Conservation (phyloP, 2,113 vertebrate genomes). For the Semicossyphus pulcher region DNA sequence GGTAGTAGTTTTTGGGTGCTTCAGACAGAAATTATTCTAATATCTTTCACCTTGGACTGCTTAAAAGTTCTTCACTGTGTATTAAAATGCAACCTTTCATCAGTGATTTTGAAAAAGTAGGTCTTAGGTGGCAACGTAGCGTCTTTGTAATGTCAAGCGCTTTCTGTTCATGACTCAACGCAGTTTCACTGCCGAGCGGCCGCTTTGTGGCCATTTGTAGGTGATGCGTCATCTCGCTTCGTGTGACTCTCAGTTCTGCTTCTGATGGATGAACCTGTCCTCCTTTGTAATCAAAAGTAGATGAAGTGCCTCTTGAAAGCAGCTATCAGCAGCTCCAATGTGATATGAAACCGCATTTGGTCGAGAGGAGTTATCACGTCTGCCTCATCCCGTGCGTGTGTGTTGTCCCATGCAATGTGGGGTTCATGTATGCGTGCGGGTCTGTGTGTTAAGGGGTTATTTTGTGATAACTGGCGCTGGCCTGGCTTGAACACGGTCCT, state of each 20-base stretch:
- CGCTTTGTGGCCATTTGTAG: conserved; percentile 36
- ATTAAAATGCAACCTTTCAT: neutral
- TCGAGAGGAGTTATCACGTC: conserved; percentile 3
- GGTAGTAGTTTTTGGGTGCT: neutral
- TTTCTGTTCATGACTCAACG: conserved; percentile 13
- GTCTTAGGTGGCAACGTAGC: neutral
- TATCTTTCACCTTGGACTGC: neutral
- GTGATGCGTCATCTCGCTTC: conserved; percentile 39
- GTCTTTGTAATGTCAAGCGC: conserved; percentile 11
- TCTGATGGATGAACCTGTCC: conserved; percentile 38
- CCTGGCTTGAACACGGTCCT: conserved; percentile 63
- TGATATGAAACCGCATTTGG: conserved; percentile 31
- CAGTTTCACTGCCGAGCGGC: conserved; percentile 22
- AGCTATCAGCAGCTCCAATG: conserved; percentile 15
- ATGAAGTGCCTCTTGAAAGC: conserved; percentile 15
- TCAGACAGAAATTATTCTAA: neutral
- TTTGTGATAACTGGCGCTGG: conserved; percentile 63
- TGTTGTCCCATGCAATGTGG: conserved; percentile 2
- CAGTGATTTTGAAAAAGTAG: neutral
- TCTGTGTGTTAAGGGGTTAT: conserved; percentile 63
- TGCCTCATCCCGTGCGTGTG: neutral
- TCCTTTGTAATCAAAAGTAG: conserved; percentile 6
- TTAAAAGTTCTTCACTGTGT: neutral
- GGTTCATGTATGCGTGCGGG: neutral
- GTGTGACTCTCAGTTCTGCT: conserved; percentile 50